Evolutionary conservation across 2,888 invertebrate genomes (phyloP), one percentile per base, ranked within the genome.

Genomic region (Sylvicola cinctus): DNA sequence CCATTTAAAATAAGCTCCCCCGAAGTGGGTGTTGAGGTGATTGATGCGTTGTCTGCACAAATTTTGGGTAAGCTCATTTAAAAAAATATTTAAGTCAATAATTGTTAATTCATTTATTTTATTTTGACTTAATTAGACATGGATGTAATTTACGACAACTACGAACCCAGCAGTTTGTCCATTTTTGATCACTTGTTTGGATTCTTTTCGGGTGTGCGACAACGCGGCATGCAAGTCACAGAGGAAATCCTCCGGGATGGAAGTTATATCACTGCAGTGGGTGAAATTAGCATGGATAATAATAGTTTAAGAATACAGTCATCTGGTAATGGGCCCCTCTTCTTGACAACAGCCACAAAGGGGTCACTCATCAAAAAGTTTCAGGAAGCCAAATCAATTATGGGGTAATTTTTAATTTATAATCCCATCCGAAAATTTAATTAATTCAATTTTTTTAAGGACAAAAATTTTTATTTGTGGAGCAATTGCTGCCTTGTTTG

Each of bases 241-340:
- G 90, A 90, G 51, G 75, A 78, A 56, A 78, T 90, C 69, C 60
- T 90, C 4, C 62, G 81, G 1, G 78, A 79, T 46, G 85, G 83
- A 12, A 74, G 80, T 32, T 68, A 75, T 41, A 66, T 88, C 30
- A 79, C 87, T 1, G 70, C 70, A 3, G 71, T 88, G 34, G 90
- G 90, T 11, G 73, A 85, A 57, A 56, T 88, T 16, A 67, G 72
- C 33, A 62, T 66, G n/a, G 67, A 71, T 34, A 67, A 71, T 29
- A 67, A 71, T 29, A 62, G 64, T 0, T 49, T 81, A 35, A 68
- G 73, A 45, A 63, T 85, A 46, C 75, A 80, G 48, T 74, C 83
- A 0, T 80, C 87, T 0, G 54, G 62, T 10, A 63, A 70, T 43
- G 76, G 76, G 1, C 75, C 78, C 1, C 70, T 79, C 46, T 84